Evolutionary conservation across 92 coral and sea anemone species (phyloP), one percentile per base, ranked within the genome.

Genomic region (Micromussa lordhowensis): DNA sequence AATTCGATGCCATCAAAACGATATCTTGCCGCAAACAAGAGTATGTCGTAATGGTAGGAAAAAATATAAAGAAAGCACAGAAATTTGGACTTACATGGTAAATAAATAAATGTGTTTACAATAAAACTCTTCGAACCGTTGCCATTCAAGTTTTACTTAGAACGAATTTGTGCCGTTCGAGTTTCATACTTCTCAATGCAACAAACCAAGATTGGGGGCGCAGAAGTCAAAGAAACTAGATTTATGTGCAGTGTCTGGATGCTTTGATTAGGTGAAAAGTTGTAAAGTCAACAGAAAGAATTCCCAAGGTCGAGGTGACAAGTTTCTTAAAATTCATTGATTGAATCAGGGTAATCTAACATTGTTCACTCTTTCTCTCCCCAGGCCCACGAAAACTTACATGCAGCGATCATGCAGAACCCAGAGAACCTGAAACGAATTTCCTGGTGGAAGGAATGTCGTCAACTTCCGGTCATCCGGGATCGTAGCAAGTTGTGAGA

Each of bases 381-480:
- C 22, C 81, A 98, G 99, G 98, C 99, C 32, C 96, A 89, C 81
- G 96, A 96, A 91, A 98, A 98, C 90, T 93, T 98, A 69, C 93
- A 93, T 78, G 94, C 92, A 26, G 96, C 99, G 40, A 91, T 98
- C 77, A 89, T 94, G 94, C 89, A 91, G 59, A 97, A 98, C 86
- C 98, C 98, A 28, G 77, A 87, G 75, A 94, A 92, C 92, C 91
- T 88, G 79, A 93, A 94, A 75, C 95, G 99, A 19, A 93, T 90
- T 18, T 92, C 98, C 9, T 98, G 98, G 98, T 98, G 99, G 99
- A 92, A 90, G 88, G 98, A 98, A 30, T 89, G 96, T 91, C 92
- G 93, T 78, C 95, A 90, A 74, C 89, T 85, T 38, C 99, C 99
- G 16, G 90, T 89, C 22, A 82, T 85, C 28, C 89, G 83, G 32